A percentile compares a stretch with the other conserved stretches of the same genome.
These are phyloP conservation scores for Elephantulus edwardii DNA, from an alignment of 2,113 vertebrate genomes.

Conservation along the genomic window DNA sequence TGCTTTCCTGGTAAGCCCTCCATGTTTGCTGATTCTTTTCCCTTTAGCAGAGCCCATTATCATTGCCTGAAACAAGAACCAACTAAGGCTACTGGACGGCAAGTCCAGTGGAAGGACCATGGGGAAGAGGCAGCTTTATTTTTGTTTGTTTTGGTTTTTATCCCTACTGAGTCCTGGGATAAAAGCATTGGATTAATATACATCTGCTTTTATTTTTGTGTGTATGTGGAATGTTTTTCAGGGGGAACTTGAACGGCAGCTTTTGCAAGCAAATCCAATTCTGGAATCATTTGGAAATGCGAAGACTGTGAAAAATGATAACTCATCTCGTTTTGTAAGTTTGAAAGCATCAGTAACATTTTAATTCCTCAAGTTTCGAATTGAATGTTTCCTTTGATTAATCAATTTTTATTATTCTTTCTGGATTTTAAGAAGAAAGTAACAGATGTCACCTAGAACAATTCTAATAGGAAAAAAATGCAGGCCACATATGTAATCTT, in stretches of 20 bases:
- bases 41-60: constrained; percentile 48
- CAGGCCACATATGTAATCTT: neutral
- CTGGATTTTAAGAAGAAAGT: constrained; percentile 29
- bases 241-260: constrained; percentile 97
- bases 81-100: neutral
- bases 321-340: constrained; percentile 99
- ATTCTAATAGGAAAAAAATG: neutral
- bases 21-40: neutral
- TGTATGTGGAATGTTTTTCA: constrained; percentile 75
- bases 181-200: constrained; percentile 51
- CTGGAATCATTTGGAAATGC: constrained; percentile 98
- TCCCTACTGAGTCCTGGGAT: neutral
- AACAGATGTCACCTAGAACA: neutral
- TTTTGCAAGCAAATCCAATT: constrained; percentile 98
- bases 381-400: neutral
- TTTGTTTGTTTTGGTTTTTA: neutral
- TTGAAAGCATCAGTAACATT: constrained; percentile 43
- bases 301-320: constrained; percentile 99
- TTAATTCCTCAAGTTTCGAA: neutral
- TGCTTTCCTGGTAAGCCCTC: neutral
- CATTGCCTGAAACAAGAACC: constrained; percentile 24
- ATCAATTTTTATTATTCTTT: neutral
- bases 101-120: neutral
- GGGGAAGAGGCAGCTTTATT: neutral
- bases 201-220: neutral